Conservation (phyloP, 2,113 vertebrate species). For the Noctilio leporinus region DNA sequence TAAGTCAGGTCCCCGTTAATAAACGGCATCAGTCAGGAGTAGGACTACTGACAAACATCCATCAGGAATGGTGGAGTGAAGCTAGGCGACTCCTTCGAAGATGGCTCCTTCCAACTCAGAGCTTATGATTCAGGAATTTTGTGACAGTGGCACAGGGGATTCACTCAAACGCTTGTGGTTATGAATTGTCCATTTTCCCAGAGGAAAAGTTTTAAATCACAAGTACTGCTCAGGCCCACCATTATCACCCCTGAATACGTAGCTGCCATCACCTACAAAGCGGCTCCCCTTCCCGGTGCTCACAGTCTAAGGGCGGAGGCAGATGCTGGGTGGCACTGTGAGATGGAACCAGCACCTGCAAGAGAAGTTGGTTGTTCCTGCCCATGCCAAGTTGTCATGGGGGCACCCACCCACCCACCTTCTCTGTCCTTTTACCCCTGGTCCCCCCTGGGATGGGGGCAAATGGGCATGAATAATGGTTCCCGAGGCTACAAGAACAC, state of each 20-base stretch:
- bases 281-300: background rate
- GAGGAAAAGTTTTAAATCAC: background rate
- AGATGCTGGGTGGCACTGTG: background rate
- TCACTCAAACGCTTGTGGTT: background rate
- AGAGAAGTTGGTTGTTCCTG: background rate
- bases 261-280: too few relatives aligned
- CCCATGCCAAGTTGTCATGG: background rate
- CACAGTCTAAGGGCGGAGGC: background rate
- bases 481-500: background rate
- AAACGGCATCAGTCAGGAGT: background rate
- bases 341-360: background rate
- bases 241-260: background rate
- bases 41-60: background rate
- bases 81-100: background rate
- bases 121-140: background rate
- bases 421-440: background rate
- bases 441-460: background rate
- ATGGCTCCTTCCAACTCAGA: background rate
- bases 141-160: background rate
- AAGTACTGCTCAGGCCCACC: background rate
- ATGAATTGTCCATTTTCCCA: background rate
- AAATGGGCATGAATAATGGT: background rate
- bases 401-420: background rate
- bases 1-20: background rate
- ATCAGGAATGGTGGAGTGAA: background rate